These are phyloP conservation scores for Leptatherina wallacei DNA, from an alignment of 2,797 vertebrate species.

Conservation along the genomic window DNA sequence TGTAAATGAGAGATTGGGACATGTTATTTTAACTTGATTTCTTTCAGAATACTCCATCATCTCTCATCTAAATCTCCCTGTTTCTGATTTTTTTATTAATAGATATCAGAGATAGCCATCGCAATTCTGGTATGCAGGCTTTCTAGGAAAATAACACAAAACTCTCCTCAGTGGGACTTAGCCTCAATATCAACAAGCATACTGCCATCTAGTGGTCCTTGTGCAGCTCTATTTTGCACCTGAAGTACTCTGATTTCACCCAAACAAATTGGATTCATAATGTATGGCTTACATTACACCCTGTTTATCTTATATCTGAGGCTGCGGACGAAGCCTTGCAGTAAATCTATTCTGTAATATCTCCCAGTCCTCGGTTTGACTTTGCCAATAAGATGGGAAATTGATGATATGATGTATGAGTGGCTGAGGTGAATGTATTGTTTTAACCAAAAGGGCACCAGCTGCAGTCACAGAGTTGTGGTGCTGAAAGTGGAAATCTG, in stretches of 20 bases:
- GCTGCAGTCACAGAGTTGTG: constrained; percentile 72
- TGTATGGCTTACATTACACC: constrained; percentile 74
- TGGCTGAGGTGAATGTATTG: constrained; percentile 70
- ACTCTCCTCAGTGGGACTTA: background rate
- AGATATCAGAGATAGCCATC: too few species aligned
- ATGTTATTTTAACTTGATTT: too few species aligned
- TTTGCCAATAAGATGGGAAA: constrained; percentile 73
- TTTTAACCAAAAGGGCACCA: constrained; percentile 75
- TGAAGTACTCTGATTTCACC: constrained; percentile 34
- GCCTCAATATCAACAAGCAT: constrained; percentile 19
- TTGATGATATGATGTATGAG: constrained; percentile 72
- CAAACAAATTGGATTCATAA: constrained; percentile 80
- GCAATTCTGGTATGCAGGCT: too few species aligned
- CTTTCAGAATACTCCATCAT: too few species aligned
- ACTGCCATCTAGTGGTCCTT: constrained; percentile 66
- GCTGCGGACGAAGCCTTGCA: constrained; percentile 29
- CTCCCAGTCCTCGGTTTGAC: constrained; percentile 50
- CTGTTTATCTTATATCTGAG: constrained; percentile 58
- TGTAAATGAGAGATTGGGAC: too few species aligned
- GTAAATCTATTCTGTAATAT: constrained; percentile 72
- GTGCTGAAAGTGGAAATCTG: constrained; percentile 75
- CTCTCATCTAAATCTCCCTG: too few species aligned
- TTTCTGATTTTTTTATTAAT: too few species aligned
- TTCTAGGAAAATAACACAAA: background rate
- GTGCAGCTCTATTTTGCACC: constrained; percentile 16